These are phyloP conservation scores for Triplophysa yarkandensis DNA, from an alignment of 2,797 vertebrate genomes.

Conservation along the genomic window DNA sequence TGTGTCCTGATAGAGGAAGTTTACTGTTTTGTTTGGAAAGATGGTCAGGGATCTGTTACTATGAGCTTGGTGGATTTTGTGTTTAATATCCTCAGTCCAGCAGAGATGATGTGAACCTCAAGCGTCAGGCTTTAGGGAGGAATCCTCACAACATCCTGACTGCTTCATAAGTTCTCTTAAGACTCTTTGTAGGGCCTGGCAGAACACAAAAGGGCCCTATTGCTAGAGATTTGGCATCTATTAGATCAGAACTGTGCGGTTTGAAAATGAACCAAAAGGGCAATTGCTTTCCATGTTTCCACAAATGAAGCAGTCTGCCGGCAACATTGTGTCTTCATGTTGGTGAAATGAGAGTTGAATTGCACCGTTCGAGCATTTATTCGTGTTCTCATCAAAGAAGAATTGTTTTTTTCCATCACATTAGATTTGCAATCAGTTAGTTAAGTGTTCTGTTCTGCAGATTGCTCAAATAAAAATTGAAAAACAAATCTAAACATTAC, in stretches of 20 bases:
- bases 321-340: slow-evolving; percentile 18
- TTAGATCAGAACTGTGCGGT: slow-evolving; percentile 63
- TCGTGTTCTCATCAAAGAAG: background rate
- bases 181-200: slow-evolving; percentile 67
- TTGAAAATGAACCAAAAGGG: slow-evolving; percentile 69
- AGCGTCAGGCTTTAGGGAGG: slow-evolving; percentile 55
- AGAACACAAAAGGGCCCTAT: slow-evolving; percentile 73
- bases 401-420: no score
- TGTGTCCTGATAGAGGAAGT: slow-evolving; percentile 7
- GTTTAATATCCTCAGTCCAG: slow-evolving; percentile 60
- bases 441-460: no score
- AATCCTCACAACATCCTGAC: slow-evolving; percentile 61
- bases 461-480: no score
- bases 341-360: background rate
- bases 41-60: slow-evolving; percentile 47
- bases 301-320: slow-evolving; percentile 54
- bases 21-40: background rate
- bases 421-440: background rate
- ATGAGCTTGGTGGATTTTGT: slow-evolving; percentile 57
- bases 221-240: slow-evolving; percentile 67
- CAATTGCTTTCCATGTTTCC: slow-evolving; percentile 68
- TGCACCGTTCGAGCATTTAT: background rate
- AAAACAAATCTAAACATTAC: no score
- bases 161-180: slow-evolving; percentile 65
- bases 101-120: slow-evolving; percentile 53